These are phyloP conservation scores for Cephus sareptanus DNA, from an alignment of 2,888 invertebrate genomes.

Conservation along the genomic window DNA sequence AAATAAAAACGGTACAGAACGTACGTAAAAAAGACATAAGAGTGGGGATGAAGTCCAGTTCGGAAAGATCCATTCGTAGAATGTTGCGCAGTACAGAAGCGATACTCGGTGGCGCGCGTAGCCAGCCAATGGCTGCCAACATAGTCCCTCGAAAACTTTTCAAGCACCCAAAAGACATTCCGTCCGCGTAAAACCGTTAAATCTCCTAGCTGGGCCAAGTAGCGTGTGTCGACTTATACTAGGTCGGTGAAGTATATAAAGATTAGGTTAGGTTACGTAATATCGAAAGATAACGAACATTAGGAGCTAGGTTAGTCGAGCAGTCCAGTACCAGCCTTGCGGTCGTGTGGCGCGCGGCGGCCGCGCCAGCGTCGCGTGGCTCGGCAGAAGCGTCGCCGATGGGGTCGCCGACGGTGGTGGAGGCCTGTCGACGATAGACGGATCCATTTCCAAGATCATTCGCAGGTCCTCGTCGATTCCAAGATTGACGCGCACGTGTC, in stretches of 20 bases:
- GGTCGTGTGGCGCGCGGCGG: conserved; percentile 54
- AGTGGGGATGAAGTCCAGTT: neutral
- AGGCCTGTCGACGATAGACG: conserved; percentile 69
- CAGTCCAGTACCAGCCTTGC: conserved; percentile 62
- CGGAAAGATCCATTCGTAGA: neutral
- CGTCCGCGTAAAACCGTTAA: neutral
- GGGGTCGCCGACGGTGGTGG: conserved; percentile 31
- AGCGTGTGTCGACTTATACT: neutral
- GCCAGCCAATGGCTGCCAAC: neutral
- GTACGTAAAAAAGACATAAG: neutral
- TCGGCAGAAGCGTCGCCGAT: neutral
- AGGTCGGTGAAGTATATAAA: neutral
- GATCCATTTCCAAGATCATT: conserved; percentile 74
- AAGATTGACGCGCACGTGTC: conserved; percentile 67
- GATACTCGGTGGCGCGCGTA: neutral
- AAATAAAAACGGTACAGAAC: neutral
- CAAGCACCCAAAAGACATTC: neutral
- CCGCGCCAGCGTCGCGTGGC: conserved; percentile 25
- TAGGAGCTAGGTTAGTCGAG: conserved; percentile 27
- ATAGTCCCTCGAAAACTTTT: neutral
- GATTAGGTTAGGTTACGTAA: neutral
- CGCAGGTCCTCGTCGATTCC: conserved; percentile 73
- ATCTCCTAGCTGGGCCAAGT: neutral
- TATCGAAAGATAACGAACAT: conserved; percentile 25
- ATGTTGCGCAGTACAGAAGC: neutral